These are phyloP conservation scores for Heliconius erato DNA, from an alignment of 2,888 invertebrate genomes.

Conservation along the genomic window DNA sequence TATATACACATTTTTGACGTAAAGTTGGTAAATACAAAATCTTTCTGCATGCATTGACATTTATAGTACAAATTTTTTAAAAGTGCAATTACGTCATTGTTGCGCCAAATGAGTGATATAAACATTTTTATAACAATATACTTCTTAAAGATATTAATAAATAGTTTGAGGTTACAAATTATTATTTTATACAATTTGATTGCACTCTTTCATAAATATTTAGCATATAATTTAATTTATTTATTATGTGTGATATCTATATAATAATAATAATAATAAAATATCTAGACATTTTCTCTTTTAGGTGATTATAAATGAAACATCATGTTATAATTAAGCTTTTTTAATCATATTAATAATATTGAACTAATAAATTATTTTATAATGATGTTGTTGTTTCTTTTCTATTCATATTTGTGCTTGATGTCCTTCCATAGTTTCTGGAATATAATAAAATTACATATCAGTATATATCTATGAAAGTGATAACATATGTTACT, in stretches of 20 bases:
- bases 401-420: constrained; percentile 85
- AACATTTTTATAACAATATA: background rate
- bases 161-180: background rate
- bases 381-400: constrained; percentile 57
- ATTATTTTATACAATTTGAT: background rate
- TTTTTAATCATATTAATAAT: constrained; percentile 65
- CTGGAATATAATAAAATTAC: constrained; percentile 79
- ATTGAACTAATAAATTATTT: constrained; percentile 61
- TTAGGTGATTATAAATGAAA: constrained; percentile 42
- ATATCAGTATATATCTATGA: background rate
- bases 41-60: no score
- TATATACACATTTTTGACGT: no score
- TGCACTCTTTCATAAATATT: no score
- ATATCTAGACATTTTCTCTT: constrained; percentile 1
- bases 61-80: no score
- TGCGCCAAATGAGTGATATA: background rate
- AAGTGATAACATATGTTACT: background rate
- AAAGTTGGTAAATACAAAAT: no score
- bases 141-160: background rate
- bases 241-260: background rate
- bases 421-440: constrained; percentile 92
- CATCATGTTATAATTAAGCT: constrained; percentile 53
- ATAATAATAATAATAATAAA: background rate
- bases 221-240: background rate
- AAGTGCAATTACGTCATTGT: background rate